Base-by-base conservation (phyloP, 2,888 invertebrate genomes). In the Hyalella azteca region DNA sequence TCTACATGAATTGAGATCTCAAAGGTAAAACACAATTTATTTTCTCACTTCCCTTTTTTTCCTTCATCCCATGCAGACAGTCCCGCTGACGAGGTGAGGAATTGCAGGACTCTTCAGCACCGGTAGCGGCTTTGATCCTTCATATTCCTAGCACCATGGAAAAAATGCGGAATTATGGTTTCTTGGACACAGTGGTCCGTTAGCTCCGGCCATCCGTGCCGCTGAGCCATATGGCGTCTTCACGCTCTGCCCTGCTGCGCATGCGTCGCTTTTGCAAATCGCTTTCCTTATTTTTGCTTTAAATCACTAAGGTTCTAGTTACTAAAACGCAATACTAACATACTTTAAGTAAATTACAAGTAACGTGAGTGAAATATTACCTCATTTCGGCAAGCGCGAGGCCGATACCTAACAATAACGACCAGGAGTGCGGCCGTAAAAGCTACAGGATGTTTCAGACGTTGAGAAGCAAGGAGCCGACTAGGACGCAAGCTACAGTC, bases 151-250 rank as follows among this genome's bases (percentile, higher is more conserved):
- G 32, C 13, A 36, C 29, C 15, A 29, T n/a, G 29, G 36, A 66
- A 66, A 66, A 66, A 66, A 66, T 66, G 66, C 66, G 66, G 66
- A 66, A 66, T 66, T 66, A 66, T 66, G 66, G 66, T 66, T 66
- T 66, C 66, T 66, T 66, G 66, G 66, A 66, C 66, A 66, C 26
- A n/a, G 39, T 66, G 66, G 66, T 66, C 66, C 66, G 66, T 66
- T 66, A 66, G 66, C 66, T 13, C 29, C 66, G 66, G 36, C 66
- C 66, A 66, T 66, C 66, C 66, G 66, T 15, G 66, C 66, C 19
- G 36, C 36, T 36, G 66, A 29, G 36, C 66, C 66, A 66, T 66
- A 66, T 66, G 66, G 66, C 39, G 66, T 66, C 36, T 66, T 66
- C 66, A 36, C 66, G 36, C 66, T 66, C 66, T 66, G 66, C 66